phyloP scores from a whole-genome alignment of 2,888 invertebrate genomes.

The Parnassius glacialis region DNA sequence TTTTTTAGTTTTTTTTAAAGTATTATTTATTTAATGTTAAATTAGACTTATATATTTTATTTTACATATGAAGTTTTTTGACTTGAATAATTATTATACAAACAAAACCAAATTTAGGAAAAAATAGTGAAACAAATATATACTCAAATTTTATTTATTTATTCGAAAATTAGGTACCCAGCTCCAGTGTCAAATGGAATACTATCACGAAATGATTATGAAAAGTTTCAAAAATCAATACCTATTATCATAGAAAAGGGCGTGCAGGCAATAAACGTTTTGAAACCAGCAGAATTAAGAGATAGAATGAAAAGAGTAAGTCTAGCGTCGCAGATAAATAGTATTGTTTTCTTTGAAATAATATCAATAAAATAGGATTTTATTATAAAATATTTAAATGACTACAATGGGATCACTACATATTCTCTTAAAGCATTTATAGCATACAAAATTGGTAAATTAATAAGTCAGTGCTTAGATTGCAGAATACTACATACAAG shows the following conservation, averaged over 20 bases:
- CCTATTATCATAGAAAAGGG: slow-evolving; percentile 17
- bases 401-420: too few species aligned
- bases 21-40: too few species aligned
- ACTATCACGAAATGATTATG: slow-evolving; percentile 14
- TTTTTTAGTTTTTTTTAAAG: too few species aligned
- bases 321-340: not conserved
- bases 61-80: too few species aligned
- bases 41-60: too few species aligned
- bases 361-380: too few species aligned
- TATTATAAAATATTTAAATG: too few species aligned
- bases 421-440: not conserved
- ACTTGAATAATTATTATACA: too few species aligned
- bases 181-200: slow-evolving; percentile 5
- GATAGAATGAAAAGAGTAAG: slow-evolving; percentile 20
- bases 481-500: slow-evolving; percentile 89
- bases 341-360: too few species aligned
- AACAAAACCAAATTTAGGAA: too few species aligned
- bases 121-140: too few species aligned
- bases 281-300: slow-evolving; percentile 7
- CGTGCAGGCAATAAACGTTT: slow-evolving; percentile 1
- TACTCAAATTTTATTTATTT: too few species aligned
- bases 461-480: slow-evolving; percentile 66
- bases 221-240: slow-evolving; percentile 9
- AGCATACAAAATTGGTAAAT: not conserved
- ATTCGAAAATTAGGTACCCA: slow-evolving; percentile 1